A percentile compares a stretch with the other conserved stretches of the same genome.
Evolutionary conservation across 2,113 vertebrate species (phyloP).

Genomic region (Apaloderma vittatum): DNA sequence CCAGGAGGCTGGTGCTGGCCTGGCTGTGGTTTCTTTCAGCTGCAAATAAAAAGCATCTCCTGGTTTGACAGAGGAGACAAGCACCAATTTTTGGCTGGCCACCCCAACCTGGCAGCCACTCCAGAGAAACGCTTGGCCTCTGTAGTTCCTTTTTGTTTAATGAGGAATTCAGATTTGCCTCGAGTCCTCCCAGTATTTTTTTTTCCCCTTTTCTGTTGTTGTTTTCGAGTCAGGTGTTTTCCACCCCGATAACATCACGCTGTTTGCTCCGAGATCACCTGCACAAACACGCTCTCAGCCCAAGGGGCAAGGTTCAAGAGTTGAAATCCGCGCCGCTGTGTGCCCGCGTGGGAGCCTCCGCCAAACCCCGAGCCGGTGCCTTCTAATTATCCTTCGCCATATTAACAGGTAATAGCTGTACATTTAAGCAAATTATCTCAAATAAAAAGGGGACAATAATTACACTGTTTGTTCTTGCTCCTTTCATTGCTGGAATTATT

Average conservation of each 20-base stretch:
- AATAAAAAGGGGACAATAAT: conserved; percentile 56
- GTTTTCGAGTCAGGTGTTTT: not conserved
- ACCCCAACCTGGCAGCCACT: not conserved
- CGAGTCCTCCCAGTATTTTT: not conserved
- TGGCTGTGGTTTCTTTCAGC: fast-evolving
- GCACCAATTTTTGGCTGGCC: not conserved
- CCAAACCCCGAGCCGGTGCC: not conserved
- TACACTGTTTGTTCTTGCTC: conserved; percentile 50
- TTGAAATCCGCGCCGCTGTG: not conserved
- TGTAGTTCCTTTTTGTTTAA: not conserved
- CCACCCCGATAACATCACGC: not conserved
- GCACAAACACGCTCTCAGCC: conserved; percentile 5
- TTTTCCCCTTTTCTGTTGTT: not conserved
- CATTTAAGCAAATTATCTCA: conserved; percentile 68
- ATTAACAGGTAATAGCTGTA: conserved; percentile 62
- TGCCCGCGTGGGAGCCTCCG: fast-evolving
- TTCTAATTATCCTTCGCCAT: conserved; percentile 41
- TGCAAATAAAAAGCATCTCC: not conserved
- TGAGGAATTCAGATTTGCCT: not conserved
- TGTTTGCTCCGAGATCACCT: not conserved
- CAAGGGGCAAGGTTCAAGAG: conserved; percentile 42
- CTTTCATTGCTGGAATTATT: conserved; percentile 67
- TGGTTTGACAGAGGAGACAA: not conserved
- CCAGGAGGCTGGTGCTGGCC: not conserved
- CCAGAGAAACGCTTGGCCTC: not conserved